A percentile compares a stretch with the other conserved stretches of the same genome.
Conservation (phyloP, 2,113 vertebrate species). For the Indicator indicator region DNA sequence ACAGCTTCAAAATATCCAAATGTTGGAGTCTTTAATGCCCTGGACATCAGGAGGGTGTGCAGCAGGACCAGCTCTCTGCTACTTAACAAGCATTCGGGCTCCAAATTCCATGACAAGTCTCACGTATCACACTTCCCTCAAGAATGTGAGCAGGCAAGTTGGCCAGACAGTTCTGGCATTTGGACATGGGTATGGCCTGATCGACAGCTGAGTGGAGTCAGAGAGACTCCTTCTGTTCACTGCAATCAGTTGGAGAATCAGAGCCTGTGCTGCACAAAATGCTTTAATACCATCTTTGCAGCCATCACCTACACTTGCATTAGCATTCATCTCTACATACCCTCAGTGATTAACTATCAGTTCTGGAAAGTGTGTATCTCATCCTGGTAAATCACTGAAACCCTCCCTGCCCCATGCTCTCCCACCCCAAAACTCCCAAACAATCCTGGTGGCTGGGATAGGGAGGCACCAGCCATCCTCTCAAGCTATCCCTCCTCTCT, state of each 20-base stretch:
- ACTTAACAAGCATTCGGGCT: neutral
- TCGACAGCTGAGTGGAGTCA: constrained; percentile 21
- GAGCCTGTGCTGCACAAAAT: neutral
- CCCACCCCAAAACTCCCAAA: neutral
- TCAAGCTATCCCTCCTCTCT: neutral
- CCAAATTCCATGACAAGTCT: constrained; percentile 9
- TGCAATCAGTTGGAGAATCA: neutral
- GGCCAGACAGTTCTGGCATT: constrained; percentile 54
- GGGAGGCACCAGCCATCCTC: neutral
- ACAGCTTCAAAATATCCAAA: neutral
- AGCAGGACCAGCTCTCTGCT: neutral
- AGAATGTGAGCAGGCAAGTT: constrained; percentile 54
- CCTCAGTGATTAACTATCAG: neutral
- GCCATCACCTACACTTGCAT: rapidly evolving
- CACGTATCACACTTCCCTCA: constrained; percentile 49
- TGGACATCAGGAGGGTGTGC: neutral
- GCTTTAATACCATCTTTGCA: neutral
- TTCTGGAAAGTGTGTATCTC: neutral
- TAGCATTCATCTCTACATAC: neutral
- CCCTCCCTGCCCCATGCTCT: rapidly evolving
- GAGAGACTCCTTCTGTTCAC: neutral
- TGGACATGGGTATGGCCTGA: neutral
- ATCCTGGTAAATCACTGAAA: neutral
- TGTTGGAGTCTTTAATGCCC: neutral
- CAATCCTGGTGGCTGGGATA: neutral